Conservation (phyloP, 1,140 invertebrate genomes). For the Philopotamus ludificatus region DNA sequence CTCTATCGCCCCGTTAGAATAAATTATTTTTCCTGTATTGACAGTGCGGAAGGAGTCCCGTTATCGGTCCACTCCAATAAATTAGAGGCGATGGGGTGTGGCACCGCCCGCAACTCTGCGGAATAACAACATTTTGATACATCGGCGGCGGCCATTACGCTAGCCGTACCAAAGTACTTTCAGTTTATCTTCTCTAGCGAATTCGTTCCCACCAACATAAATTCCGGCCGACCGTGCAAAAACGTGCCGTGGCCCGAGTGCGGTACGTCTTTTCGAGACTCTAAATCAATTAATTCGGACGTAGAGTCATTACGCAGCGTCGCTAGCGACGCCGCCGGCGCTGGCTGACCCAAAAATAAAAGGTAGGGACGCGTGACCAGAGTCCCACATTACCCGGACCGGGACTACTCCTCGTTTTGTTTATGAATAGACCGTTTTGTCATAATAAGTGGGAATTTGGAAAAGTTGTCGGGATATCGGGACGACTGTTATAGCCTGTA, state of each 20-base stretch:
- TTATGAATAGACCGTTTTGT: no score
- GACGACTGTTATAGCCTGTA: no score
- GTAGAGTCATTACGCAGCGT: background rate
- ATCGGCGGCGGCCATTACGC: no score
- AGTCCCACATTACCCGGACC: no score
- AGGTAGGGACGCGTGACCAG: slow-evolving; percentile 7
- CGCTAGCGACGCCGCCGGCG: background rate
- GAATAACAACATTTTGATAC: background rate
- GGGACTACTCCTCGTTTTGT: no score
- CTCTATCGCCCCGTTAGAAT: no score
- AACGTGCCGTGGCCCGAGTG: background rate
- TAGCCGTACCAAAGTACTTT: background rate
- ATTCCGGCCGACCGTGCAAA: background rate
- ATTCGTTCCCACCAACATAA: background rate
- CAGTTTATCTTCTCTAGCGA: background rate
- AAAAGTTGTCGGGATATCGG: no score
- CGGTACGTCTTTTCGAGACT: slow-evolving; percentile 7
- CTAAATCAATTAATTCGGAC: slow-evolving; percentile 8
- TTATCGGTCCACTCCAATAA: background rate
- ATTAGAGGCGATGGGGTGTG: no score
- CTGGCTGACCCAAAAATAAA: slow-evolving; percentile 6
- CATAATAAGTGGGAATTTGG: no score
- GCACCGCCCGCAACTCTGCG: no score
- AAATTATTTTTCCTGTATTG: no score
- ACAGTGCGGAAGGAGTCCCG: no score